Evolutionary conservation across 2,888 invertebrate genomes (phyloP).

Genomic region (Pyrrhosoma nymphula): DNA sequence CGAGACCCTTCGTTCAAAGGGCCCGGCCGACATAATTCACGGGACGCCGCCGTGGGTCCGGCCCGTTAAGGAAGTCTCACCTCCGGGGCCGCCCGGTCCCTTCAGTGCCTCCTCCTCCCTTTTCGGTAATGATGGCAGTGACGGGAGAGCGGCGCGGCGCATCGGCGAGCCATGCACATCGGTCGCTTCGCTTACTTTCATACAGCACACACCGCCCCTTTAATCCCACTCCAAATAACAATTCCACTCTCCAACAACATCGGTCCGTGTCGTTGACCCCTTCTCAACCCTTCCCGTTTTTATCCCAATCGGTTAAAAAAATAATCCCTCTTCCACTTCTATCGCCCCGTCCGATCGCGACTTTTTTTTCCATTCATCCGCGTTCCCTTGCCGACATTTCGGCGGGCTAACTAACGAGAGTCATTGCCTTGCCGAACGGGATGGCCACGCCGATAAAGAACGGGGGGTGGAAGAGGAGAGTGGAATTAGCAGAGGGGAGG

Average conservation of each 20-base stretch:
- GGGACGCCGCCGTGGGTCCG: not conserved
- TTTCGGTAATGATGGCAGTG: not conserved
- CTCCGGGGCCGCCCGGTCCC: not conserved
- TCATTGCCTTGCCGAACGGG: not conserved
- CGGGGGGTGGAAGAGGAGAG: not conserved
- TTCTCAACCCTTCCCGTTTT: not conserved
- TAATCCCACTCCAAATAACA: not conserved
- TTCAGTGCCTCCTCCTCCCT: not conserved
- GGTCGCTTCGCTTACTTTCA: too few relatives aligned
- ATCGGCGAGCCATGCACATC: too few relatives aligned
- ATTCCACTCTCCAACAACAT: not conserved
- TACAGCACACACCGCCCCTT: too few relatives aligned
- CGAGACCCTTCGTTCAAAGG: not conserved
- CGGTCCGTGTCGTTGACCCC: conserved; percentile 19
- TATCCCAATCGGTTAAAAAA: not conserved
- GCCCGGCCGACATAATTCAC: conserved; percentile 14
- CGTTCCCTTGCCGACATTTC: not conserved
- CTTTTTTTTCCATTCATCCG: not conserved
- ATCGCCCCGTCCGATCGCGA: not conserved
- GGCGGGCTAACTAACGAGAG: not conserved
- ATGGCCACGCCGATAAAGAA: conserved; percentile 19
- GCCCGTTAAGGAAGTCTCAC: not conserved
- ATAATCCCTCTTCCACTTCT: not conserved
- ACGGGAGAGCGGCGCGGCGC: not conserved
- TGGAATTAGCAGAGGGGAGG: conserved; percentile 24